Base-by-base conservation (phyloP, 30 jellyfish, hydroid and myxozoan genomes). In the Catostylus mosaicus region DNA sequence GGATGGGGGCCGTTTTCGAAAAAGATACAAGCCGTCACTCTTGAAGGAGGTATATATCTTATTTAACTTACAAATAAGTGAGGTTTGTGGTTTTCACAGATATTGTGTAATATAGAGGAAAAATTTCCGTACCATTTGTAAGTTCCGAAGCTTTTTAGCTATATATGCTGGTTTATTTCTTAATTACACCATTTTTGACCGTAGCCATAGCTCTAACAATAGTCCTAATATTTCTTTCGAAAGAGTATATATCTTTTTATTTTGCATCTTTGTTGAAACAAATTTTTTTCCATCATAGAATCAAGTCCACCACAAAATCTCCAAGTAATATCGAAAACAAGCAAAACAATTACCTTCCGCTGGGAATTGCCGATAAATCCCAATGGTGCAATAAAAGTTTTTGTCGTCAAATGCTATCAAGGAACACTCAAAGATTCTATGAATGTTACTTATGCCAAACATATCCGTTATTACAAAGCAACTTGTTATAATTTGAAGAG, bases 1-100 rank as follows among this genome's bases (percentile, higher is more conserved):
- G 98, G 98, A 57, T 91, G 98, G 98, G 98, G 98, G 8, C 84
- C 86, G 19, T 84, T 43, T 37, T 64, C 96, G 9, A 30, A 40
- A 23, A 50, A 11, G 12, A 40, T 80, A 1, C 52, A 60, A 51
- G 74, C 83, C 1, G 63, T 73, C 26, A 85, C 98, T 12, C 36
- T 40, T 16, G 94, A 75, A 52, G 98, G 94, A 80, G 83, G 98
- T 91, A 43, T 23, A 92, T 67, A n/a, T n/a, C n/a, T n/a, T n/a
- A n/a, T n/a, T n/a, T n/a, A n/a, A n/a, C n/a, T n/a, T n/a, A n/a
- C n/a, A n/a, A n/a, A n/a, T n/a, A n/a, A n/a, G n/a, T n/a, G n/a
- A n/a, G n/a, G n/a, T n/a, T n/a, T n/a, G n/a, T n/a, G n/a, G n/a
- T n/a, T n/a, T n/a, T n/a, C n/a, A n/a, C n/a, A n/a, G n/a, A n/a